Conservation (phyloP, 2,113 vertebrate genomes). For the Antechinus stuartii region DNA sequence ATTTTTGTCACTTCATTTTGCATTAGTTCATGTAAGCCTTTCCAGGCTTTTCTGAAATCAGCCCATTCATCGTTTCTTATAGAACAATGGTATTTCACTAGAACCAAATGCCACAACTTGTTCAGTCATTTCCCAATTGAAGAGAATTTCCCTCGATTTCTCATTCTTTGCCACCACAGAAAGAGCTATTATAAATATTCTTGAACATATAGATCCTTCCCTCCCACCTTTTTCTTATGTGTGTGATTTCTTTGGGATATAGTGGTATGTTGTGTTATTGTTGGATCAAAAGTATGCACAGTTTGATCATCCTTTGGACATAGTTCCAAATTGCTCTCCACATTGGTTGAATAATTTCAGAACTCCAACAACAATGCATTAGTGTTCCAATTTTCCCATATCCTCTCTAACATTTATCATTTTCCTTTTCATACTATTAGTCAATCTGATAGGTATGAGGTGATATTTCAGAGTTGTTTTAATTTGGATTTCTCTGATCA, state of each 20-base stretch:
- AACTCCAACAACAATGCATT: background rate
- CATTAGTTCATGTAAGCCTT: no score
- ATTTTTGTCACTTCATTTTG: no score
- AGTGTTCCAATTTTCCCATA: background rate
- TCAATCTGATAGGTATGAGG: background rate
- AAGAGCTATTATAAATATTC: no score
- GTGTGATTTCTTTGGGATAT: background rate
- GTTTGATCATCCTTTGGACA: background rate
- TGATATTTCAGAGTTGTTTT: background rate
- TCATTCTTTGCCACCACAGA: no score
- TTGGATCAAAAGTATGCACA: background rate
- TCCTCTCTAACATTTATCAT: background rate
- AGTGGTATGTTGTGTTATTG: background rate
- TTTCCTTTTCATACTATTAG: background rate
- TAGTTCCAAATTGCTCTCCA: background rate
- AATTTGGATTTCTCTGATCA: background rate
- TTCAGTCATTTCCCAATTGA: no score
- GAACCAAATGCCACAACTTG: no score
- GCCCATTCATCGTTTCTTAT: no score
- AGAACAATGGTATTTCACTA: no score
- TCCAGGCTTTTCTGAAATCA: no score
- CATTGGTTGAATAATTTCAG: background rate
- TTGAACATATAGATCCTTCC: background rate
- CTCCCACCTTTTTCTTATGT: background rate
- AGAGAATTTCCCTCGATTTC: no score